Percentiles rank a stretch among this genome's conserved stretches.
Conservation (phyloP, 2,888 invertebrate species). For the Drosophila flavopinicola region DNA sequence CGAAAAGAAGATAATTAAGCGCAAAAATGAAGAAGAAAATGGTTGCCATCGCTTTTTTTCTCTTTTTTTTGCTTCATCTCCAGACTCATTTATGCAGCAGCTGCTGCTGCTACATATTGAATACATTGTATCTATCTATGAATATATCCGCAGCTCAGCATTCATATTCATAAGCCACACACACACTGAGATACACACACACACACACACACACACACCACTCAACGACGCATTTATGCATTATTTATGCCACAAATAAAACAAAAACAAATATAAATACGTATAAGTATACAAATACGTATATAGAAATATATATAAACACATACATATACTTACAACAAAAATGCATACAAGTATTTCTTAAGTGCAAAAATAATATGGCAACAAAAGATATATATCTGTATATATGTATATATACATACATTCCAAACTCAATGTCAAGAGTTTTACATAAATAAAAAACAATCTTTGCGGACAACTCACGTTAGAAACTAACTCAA, state of each 20-base stretch:
- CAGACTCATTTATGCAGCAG: slow-evolving; percentile 41
- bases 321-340: slow-evolving; percentile 21
- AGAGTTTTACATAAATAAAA: slow-evolving; percentile 49
- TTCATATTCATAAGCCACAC: slow-evolving; percentile 56
- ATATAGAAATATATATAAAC: slow-evolving; percentile 25
- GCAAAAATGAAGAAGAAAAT: slow-evolving; percentile 53
- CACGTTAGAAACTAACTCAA: slow-evolving; percentile 49
- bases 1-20: slow-evolving; percentile 61
- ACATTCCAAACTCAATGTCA: slow-evolving; percentile 61
- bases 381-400: background rate
- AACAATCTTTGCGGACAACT: slow-evolving; percentile 20
- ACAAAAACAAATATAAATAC: slow-evolving; percentile 27
- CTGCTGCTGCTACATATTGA: slow-evolving; percentile 26
- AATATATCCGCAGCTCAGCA: slow-evolving; percentile 33
- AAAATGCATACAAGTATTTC: slow-evolving; percentile 36
- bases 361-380: slow-evolving; percentile 54
- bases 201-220: slow-evolving; percentile 18
- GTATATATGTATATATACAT: background rate
- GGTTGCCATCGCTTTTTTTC: slow-evolving; percentile 22
- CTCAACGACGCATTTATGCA: slow-evolving; percentile 56
- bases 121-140: slow-evolving; percentile 35
- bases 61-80: background rate
- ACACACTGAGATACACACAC: slow-evolving; percentile 22
- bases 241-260: slow-evolving; percentile 59
- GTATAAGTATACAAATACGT: slow-evolving; percentile 22